These are phyloP conservation scores for Festucalex cinctus DNA, from an alignment of 2,113 vertebrate species.

Conservation along the genomic window DNA sequence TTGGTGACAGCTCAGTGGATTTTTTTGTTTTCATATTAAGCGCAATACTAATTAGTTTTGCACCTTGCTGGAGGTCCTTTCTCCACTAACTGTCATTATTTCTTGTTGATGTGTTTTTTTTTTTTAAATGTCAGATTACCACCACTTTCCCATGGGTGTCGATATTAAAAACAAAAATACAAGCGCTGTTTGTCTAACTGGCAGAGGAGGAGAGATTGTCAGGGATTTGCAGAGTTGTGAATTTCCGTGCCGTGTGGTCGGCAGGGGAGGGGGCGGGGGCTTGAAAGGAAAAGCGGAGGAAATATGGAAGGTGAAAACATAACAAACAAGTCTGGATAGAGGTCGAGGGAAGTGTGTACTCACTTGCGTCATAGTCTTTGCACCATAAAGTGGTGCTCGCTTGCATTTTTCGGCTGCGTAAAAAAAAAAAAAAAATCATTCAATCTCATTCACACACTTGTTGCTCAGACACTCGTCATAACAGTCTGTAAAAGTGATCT, in stretches of 20 bases:
- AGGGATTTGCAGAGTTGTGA: constrained; percentile 47
- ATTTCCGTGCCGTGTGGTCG: constrained; percentile 49
- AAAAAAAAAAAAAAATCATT: background rate
- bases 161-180: constrained; percentile 49
- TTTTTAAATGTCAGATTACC: constrained; percentile 33
- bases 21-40: too few species aligned
- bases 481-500: constrained; percentile 55
- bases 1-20: too few species aligned
- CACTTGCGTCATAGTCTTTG: constrained; percentile 1
- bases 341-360: constrained; percentile 5
- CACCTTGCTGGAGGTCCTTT: background rate
- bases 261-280: constrained; percentile 27
- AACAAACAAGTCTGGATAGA: constrained; percentile 68
- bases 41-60: background rate
- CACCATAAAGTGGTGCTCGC: background rate
- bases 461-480: constrained; percentile 54
- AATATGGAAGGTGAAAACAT: constrained; percentile 67
- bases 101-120: constrained; percentile 20
- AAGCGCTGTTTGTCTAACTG: constrained; percentile 51
- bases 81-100: constrained; percentile 1
- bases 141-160: constrained; percentile 40
- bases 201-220: constrained; percentile 38
- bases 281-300: constrained; percentile 66
- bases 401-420: background rate
- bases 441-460: constrained; percentile 13